These are phyloP conservation scores for Endotricha flammealis DNA, from an alignment of 2,888 invertebrate species.

Conservation along the genomic window DNA sequence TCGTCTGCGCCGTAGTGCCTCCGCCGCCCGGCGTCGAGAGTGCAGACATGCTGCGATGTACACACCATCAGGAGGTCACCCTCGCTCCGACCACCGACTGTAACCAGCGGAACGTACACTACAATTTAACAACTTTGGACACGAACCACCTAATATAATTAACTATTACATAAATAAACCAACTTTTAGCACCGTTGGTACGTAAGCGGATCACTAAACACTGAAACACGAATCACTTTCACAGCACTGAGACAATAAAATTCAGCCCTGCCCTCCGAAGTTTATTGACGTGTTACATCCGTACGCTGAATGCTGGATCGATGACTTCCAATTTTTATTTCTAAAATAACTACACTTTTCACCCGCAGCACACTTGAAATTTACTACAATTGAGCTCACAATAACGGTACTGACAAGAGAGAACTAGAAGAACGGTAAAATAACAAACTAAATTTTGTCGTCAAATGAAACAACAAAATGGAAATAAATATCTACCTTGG, in stretches of 20 bases:
- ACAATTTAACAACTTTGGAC: constrained; percentile 24
- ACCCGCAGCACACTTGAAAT: constrained; percentile 20
- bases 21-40: constrained; percentile 89
- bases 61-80: constrained; percentile 87
- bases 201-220: constrained; percentile 26
- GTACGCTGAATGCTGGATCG: constrained; percentile 63
- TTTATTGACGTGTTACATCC: constrained; percentile 78
- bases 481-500: constrained; percentile 84
- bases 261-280: constrained; percentile 66
- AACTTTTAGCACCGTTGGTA: constrained; percentile 7
- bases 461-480: constrained; percentile 45
- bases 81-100: constrained; percentile 74
- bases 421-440: constrained; percentile 63
- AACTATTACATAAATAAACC: constrained; percentile 1
- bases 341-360: constrained; percentile 26
- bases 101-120: constrained; percentile 49
- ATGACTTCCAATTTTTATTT: constrained; percentile 47
- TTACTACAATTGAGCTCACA: constrained; percentile 33
- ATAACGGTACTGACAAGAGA: constrained; percentile 61
- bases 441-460: constrained; percentile 61
- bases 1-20: constrained; percentile 77
- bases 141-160: constrained; percentile 32
- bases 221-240: constrained; percentile 54
- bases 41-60: constrained; percentile 98
- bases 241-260: constrained; percentile 55